Evolutionary conservation across 2,888 invertebrate genomes (phyloP).

Genomic region (Prosopocoilus inquinatus): DNA sequence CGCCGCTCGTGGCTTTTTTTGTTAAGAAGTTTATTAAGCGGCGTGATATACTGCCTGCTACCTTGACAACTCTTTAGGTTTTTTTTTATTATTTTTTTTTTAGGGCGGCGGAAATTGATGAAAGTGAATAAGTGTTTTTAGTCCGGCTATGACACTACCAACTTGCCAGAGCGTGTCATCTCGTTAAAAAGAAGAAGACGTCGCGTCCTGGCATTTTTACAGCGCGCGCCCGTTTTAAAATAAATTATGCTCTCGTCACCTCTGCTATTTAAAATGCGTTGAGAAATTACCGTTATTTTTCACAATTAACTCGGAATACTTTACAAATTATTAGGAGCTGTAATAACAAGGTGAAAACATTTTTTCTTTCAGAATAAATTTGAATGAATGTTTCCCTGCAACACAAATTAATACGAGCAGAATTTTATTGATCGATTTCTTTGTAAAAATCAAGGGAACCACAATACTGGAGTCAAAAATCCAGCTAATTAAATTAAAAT

Average conservation of each 20-base stretch:
- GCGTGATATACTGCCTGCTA: conserved; percentile 25
- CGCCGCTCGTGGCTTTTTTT: conserved; percentile 3
- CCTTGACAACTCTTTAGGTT: conserved; percentile 31
- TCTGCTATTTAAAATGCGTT: conserved; percentile 7
- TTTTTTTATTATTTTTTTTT: conserved; percentile 17
- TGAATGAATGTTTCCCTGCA: too few relatives aligned
- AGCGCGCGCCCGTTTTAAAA: conserved; percentile 29
- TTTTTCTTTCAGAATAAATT: too few relatives aligned
- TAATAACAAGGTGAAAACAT: too few relatives aligned
- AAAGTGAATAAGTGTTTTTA: conserved; percentile 30
- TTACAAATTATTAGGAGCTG: too few relatives aligned
- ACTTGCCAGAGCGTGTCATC: conserved; percentile 21
- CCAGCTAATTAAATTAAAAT: too few relatives aligned
- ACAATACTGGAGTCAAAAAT: too few relatives aligned
- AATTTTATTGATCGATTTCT: too few relatives aligned
- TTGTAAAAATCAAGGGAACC: too few relatives aligned
- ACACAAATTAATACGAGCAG: too few relatives aligned
- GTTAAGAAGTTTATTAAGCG: conserved; percentile 15
- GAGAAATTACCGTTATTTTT: conserved; percentile 45
- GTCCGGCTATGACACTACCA: conserved; percentile 25
- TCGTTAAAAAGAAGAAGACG: conserved; percentile 26
- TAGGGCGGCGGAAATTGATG: conserved; percentile 25
- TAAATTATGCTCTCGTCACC: conserved; percentile 39
- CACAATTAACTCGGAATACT: conserved; percentile 34
- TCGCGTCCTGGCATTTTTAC: conserved; percentile 24